phyloP scores from a whole-genome alignment of 2,113 vertebrate genomes.

The Nansenia antarctica region DNA sequence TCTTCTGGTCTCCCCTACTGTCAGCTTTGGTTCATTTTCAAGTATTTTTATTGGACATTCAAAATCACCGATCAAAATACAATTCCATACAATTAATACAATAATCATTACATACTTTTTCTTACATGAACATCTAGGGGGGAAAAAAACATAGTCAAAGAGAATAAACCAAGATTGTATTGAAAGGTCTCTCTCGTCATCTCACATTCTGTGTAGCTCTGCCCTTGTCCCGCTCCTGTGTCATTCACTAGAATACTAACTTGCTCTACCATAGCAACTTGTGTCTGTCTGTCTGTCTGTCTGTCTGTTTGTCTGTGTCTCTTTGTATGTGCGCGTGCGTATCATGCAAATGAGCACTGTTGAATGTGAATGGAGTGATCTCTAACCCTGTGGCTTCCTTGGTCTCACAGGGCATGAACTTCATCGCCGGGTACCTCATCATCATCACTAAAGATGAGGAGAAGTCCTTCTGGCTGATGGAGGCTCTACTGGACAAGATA shows the following conservation, averaged over 20 bases:
- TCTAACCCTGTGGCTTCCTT: not conserved
- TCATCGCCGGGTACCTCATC: slow-evolving; percentile 90
- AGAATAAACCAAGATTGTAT: too few species aligned
- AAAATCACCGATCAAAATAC: not conserved
- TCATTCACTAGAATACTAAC: too few species aligned
- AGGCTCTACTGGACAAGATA: slow-evolving; percentile 89
- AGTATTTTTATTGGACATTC: not conserved
- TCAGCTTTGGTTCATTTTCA: not conserved
- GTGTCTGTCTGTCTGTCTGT: not conserved
- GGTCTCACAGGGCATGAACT: slow-evolving; percentile 85
- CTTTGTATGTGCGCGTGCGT: not conserved
- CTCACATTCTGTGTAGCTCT: not conserved
- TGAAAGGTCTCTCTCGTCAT: too few species aligned
- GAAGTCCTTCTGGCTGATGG: slow-evolving; percentile 94
- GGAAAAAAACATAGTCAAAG: too few species aligned
- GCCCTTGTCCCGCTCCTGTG: not conserved
- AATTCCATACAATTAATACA: too few species aligned
- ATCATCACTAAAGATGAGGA: slow-evolving; percentile 93
- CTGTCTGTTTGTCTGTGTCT: not conserved
- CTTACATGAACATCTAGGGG: too few species aligned
- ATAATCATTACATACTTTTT: too few species aligned
- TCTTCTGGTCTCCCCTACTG: not conserved
- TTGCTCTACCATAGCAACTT: not conserved
- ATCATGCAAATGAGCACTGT: not conserved
- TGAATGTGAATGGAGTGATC: not conserved